phyloP scores from a whole-genome alignment of 2,888 invertebrate genomes.

The Hoplodrina ambigua region DNA sequence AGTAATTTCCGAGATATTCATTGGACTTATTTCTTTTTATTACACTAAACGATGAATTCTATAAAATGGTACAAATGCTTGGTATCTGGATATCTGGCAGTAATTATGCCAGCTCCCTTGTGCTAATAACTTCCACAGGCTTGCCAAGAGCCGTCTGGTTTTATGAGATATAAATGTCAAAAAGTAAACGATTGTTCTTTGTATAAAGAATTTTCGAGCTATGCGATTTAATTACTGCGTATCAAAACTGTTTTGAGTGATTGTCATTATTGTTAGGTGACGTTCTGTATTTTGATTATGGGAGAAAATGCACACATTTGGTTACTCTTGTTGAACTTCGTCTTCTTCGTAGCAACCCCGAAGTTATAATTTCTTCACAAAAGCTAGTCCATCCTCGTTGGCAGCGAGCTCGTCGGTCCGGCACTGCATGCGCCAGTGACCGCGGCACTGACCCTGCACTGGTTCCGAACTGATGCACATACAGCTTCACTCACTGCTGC shows the following conservation, averaged over 20 bases:
- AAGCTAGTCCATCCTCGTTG: constrained; percentile 25
- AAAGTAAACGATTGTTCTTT: constrained; percentile 28
- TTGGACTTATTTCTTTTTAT: constrained; percentile 35
- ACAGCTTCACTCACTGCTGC: constrained; percentile 66
- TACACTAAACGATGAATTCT: constrained; percentile 10
- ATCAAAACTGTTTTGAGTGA: neutral
- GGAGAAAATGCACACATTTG: neutral
- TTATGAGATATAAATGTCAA: constrained; percentile 56
- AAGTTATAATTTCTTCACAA: constrained; percentile 28
- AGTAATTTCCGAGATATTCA: constrained; percentile 17
- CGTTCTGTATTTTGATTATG: neutral
- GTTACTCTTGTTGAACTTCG: neutral
- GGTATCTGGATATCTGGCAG: constrained; percentile 24
- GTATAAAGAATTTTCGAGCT: constrained; percentile 19
- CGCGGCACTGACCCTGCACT: constrained; percentile 83
- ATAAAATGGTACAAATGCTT: constrained; percentile 23
- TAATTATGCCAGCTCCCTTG: constrained; percentile 38
- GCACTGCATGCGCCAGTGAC: constrained; percentile 77
- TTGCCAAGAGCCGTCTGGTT: constrained; percentile 51
- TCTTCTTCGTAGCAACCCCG: neutral
- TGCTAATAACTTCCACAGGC: constrained; percentile 39
- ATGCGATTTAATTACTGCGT: constrained; percentile 24
- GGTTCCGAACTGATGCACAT: constrained; percentile 81
- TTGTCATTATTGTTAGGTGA: neutral
- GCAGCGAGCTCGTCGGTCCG: constrained; percentile 50